Evolutionary conservation across 2,888 invertebrate genomes (phyloP).

Genomic region (Argyresthia albistria): DNA sequence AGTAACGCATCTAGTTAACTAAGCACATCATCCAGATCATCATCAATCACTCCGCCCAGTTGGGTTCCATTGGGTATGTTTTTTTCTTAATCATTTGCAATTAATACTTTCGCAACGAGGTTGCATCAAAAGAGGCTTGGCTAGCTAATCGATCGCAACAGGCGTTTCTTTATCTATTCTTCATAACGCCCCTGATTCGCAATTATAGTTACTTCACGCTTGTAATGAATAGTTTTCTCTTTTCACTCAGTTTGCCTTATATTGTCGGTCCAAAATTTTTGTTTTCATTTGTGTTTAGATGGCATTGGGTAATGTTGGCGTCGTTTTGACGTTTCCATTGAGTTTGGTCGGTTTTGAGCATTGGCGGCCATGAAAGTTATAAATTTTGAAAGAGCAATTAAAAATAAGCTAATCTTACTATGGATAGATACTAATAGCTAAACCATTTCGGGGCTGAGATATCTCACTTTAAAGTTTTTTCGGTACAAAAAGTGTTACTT

Average conservation of each 20-base stretch:
- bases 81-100: conserved; percentile 32
- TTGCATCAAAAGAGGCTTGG: conserved; percentile 19
- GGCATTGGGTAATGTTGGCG: not conserved
- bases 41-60: not conserved
- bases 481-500: too few relatives aligned
- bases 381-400: too few relatives aligned
- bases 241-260: not conserved
- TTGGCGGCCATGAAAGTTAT: too few relatives aligned
- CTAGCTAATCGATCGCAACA: conserved; percentile 38
- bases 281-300: not conserved
- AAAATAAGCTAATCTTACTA: too few relatives aligned
- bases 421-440: too few relatives aligned
- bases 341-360: too few relatives aligned
- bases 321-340: too few relatives aligned
- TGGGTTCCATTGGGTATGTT: conserved; percentile 3
- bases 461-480: too few relatives aligned
- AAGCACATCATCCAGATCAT: too few relatives aligned
- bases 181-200: conserved; percentile 28
- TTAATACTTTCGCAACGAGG: conserved; percentile 41
- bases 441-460: too few relatives aligned
- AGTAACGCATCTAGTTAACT: too few relatives aligned
- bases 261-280: not conserved
- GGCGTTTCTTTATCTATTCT: conserved; percentile 37
- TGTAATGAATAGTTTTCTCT: conserved; percentile 6
- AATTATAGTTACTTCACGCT: conserved; percentile 48